Base-by-base conservation (phyloP, 1,140 invertebrate species). In the Anagrus nilaparvatae region DNA sequence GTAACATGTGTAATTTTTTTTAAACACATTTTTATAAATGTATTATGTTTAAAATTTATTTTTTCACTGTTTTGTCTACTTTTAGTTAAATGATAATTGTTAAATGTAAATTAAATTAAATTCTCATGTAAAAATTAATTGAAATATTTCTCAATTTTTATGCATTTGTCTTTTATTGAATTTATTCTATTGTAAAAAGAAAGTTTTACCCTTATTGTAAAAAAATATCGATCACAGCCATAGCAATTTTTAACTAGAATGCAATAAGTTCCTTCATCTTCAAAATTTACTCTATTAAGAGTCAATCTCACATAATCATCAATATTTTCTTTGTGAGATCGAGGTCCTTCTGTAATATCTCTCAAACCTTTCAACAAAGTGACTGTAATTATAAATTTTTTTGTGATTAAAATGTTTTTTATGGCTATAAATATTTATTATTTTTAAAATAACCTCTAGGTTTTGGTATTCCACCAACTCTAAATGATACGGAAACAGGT, bases 251-350 rank as follows among this genome's bases (percentile, higher is more conserved):
- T 87, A 5, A 88, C 83, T 14, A 97, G 70, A 44, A 97, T 85
- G 35, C 89, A 95, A 61, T 97, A 98, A 5, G 88, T 91, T 7
- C 93, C 95, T 43, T 87, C 81, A 59, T 99, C 96, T 31, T 87
- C 78, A 6, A 80, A 70, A 40, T 79, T 76, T 1, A 87, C 81
- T 54, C 90, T 81, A 58, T 88, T 87, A 47, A 98, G 73, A 7
- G 88, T 87, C 30, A 98, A 77, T 52, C 85, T 79, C 20, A 84
- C 77, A 42, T 86, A 87, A 60, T 91, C 87, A 51, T 89, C 83
- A 25, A 84, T 79, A 1, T 76, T 78, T 65, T 90, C 86, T 63
- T 84, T 87, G 58, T 82, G 74, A 1, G 82, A 79, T 25, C 85
- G 67, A 39, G 79, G 75, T 51, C 78, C 81, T 49, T 78, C 78